Evolutionary conservation across 2,888 invertebrate genomes (phyloP).

Genomic region (Xylocampa areola): DNA sequence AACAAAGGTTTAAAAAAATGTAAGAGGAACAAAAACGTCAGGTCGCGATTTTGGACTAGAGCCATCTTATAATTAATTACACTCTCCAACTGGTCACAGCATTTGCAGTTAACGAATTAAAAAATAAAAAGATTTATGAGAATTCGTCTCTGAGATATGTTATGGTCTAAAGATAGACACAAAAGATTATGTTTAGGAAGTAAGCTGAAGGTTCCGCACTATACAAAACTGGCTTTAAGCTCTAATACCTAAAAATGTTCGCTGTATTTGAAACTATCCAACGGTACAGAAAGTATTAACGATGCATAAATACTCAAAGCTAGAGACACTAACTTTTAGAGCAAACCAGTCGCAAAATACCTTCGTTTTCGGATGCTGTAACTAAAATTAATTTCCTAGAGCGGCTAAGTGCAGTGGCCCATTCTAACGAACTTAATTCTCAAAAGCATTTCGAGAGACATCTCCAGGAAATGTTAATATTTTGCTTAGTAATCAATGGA

Average conservation of each 20-base stretch:
- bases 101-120: conserved; percentile 7
- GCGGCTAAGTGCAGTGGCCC: conserved; percentile 37
- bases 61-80: conserved; percentile 5
- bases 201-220: background rate
- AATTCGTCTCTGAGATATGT: background rate
- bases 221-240: background rate
- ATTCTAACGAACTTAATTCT: conserved; percentile 48
- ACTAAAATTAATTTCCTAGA: conserved; percentile 40
- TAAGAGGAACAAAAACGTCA: conserved; percentile 7
- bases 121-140: background rate
- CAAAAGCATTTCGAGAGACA: conserved; percentile 30
- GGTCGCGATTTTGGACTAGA: conserved; percentile 1
- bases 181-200: background rate
- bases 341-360: conserved; percentile 16
- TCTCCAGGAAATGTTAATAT: conserved; percentile 34
- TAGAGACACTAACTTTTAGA: conserved; percentile 17
- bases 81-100: background rate
- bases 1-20: conserved; percentile 15
- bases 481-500: conserved; percentile 26
- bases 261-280: background rate
- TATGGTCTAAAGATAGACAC: background rate
- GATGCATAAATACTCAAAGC: conserved; percentile 6
- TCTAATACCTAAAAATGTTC: background rate
- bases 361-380: conserved; percentile 26
- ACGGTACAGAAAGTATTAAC: background rate